Evolutionary conservation across 1,140 invertebrate genomes (phyloP), one percentile per base, ranked within the genome.

Genomic region (Camponotus vicinus): DNA sequence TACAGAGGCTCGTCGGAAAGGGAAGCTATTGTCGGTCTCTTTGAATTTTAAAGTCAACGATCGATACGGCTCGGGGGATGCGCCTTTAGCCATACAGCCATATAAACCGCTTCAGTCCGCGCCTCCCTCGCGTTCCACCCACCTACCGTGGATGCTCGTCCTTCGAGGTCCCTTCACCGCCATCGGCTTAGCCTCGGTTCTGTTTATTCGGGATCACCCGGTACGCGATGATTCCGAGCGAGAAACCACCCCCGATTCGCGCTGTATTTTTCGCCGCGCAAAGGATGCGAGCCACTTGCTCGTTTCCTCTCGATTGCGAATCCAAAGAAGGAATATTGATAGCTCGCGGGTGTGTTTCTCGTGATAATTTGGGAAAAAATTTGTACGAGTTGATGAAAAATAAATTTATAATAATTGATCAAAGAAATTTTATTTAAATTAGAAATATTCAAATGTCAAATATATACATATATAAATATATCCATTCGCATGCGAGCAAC

Each of bases 1-100:
- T 92, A 90, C 90, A 92, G 90, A 92, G 91, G 92, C 91, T 73
- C 86, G 83, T 91, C 88, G 89, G 93, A 89, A 91, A 91, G 94
- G 93, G 92, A 95, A 95, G 94, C 94, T 95, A 95, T 95, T 95
- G 95, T 95, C 94, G 95, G 95, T 95, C 94, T 95, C 94, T 95
- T 95, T 95, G 94, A 95, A 95, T 95, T 95, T 95, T 95, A 95
- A 95, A 95, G 95, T 95, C 95, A 94, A 93, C 94, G 94, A 95
- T 95, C 94, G 94, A 95, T 95, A 95, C 93, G 92, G 92, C 94
- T 93, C 91, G 91, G 92, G 93, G 93, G 94, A 95, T 95, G 94
- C 93, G 94, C 95, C 94, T 95, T 94, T 93, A 93, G 93, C 94
- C 94, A 93, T 94, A 93, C 91, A 93, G 93, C 94, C 94, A 92